phyloP scores from a whole-genome alignment of 2,113 vertebrate genomes.

The Solea solea region DNA sequence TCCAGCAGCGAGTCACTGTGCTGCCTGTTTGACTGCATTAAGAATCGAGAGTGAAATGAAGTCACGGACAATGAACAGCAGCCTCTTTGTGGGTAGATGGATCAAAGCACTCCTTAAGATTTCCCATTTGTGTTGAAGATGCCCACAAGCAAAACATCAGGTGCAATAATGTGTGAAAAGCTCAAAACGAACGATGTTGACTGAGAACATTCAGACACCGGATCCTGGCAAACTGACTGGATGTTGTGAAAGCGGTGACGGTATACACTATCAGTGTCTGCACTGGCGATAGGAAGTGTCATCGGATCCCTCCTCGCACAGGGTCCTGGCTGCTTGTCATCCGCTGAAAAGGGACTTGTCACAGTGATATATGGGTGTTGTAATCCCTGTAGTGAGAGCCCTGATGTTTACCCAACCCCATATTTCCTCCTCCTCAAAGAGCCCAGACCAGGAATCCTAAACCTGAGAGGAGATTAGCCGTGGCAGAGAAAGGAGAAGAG shows the following conservation, averaged over 20 bases:
- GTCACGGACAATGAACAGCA: constrained; percentile 32
- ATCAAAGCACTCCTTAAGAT: constrained; percentile 59
- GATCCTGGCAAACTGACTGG: constrained; percentile 61
- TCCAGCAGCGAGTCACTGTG: constrained; percentile 13
- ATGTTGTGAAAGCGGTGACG: constrained; percentile 72
- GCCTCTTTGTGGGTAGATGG: constrained; percentile 25
- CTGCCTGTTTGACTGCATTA: constrained; percentile 10
- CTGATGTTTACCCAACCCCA: constrained; percentile 81
- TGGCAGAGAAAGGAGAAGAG: constrained; percentile 50
- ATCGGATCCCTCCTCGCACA: constrained; percentile 72
- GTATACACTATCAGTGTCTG: constrained; percentile 67
- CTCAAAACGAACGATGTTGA: constrained; percentile 34
- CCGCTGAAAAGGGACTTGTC: constrained; percentile 82
- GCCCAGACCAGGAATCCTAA: constrained; percentile 76
- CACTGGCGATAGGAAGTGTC: constrained; percentile 77
- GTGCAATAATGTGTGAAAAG: constrained; percentile 55
- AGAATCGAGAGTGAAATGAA: constrained; percentile 56
- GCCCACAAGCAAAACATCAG: constrained; percentile 59
- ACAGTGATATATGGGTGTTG: constrained; percentile 82
- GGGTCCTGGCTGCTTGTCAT: constrained; percentile 78
- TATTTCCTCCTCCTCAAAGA: constrained; percentile 83
- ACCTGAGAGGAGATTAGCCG: constrained; percentile 83
- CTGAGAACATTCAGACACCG: constrained; percentile 44
- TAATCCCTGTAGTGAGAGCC: constrained; percentile 83
- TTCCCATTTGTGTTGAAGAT: constrained; percentile 49